These are phyloP conservation scores for Hippocampus zosterae DNA, from an alignment of 2,113 vertebrate genomes.

Conservation along the genomic window DNA sequence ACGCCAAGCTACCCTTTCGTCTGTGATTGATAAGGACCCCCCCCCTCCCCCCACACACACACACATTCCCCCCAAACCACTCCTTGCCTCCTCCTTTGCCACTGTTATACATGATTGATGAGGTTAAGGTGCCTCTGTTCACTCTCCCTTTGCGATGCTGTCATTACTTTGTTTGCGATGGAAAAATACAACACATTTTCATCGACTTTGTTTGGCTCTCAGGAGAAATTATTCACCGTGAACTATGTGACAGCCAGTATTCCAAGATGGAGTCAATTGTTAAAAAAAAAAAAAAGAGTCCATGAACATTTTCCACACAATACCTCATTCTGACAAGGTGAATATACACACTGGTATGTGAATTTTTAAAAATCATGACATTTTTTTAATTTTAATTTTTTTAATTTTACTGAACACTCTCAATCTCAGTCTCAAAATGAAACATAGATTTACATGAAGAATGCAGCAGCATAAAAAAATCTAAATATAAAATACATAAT, in stretches of 20 bases:
- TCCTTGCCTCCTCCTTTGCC: conserved; percentile 24
- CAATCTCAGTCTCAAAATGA: no score
- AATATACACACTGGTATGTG: no score
- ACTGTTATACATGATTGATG: conserved; percentile 56
- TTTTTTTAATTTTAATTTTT: no score
- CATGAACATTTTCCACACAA: background rate
- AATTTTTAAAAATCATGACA: no score
- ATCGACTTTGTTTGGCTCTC: background rate
- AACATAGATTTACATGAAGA: no score
- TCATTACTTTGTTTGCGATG: conserved; percentile 2
- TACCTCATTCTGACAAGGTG: background rate
- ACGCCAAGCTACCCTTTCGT: conserved; percentile 41
- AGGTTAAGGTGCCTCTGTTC: conserved; percentile 44
- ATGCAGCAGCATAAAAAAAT: no score
- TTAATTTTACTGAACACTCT: no score
- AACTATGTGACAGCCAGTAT: background rate
- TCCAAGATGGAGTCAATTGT: background rate
- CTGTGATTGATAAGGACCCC: conserved; percentile 53
- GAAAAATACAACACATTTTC: background rate
- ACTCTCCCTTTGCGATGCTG: conserved; percentile 18
- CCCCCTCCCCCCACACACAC: conserved; percentile 9
- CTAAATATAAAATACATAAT: no score
- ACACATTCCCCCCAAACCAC: background rate
- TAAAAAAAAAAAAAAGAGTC: no score
- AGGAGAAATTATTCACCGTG: background rate